Base-by-base conservation (phyloP, 2,888 invertebrate species). In the Melieria crassipennis region DNA sequence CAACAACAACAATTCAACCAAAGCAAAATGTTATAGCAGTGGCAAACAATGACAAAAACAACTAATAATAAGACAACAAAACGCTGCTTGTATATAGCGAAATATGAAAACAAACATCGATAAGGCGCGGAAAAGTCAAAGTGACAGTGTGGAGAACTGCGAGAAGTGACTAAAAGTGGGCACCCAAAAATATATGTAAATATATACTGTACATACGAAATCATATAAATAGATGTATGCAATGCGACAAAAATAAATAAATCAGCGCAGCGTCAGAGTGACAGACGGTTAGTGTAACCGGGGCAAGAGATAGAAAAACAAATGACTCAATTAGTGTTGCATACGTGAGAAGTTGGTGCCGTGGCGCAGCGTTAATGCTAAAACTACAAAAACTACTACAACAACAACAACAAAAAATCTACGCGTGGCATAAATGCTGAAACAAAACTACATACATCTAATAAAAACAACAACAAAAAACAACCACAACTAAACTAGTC, bases 321-420 rank as follows among this genome's bases (percentile, higher is more conserved):
- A 69, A 69, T 69, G 62, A 69, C 63, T 63, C 69, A 63, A 69
- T 63, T 63, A 69, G 63, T 46, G 48, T 13, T 56, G 42, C 69
- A 69, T 63, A 69, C 52, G 48, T 5, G 11, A n/a, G 52, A 30
- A 30, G 30, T 30, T 30, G 30, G 3, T 30, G 30, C 43, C 57
- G 52, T 11, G 43, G 50, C 60, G 43, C 9, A 10, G 7, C 9
- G 30, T 30, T 42, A 42, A 58, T 58, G 16, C 30, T 30, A 30
- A 30, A 30, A 30, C 30, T 30, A 30, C n/a, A n/a, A n/a, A n/a
- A 30, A 30, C 30, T 30, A 30, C 30, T 1, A 30, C 30, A 30
- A 30, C 30, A 30, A 30, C 30, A 30, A 30, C 30, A 30, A 30
- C 30, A 30, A 30, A 30, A 30, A 30, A 30, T 3, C 30, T 2